Evolutionary conservation across 1,140 invertebrate species (phyloP).

Genomic region (Saccostrea echinata): DNA sequence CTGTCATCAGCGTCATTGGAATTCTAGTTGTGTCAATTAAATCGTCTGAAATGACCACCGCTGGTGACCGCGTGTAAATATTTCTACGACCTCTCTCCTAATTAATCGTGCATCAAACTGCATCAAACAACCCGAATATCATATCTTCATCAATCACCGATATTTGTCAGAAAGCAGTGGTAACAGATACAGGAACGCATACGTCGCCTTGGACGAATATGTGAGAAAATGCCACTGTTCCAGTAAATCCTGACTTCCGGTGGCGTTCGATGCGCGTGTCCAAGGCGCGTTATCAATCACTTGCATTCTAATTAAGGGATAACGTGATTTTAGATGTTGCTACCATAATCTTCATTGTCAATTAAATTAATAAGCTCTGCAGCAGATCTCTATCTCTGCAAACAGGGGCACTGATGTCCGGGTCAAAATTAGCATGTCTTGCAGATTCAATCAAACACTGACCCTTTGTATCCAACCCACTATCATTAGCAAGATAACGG

Average conservation of each 20-base stretch:
- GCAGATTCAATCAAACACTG: slow-evolving; percentile 17
- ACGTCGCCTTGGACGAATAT: background rate
- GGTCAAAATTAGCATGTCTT: slow-evolving; percentile 17
- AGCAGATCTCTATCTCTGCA: background rate
- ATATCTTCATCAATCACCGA: slow-evolving; percentile 33
- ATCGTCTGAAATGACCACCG: slow-evolving; percentile 14
- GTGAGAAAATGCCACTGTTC: slow-evolving; percentile 16
- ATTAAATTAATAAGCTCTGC: slow-evolving; percentile 3
- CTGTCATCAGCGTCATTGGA: slow-evolving; percentile 1
- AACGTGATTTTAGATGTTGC: slow-evolving; percentile 37
- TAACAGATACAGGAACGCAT: slow-evolving; percentile 7
- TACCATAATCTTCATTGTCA: slow-evolving; percentile 23
- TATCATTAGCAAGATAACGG: background rate
- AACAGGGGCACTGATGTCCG: slow-evolving; percentile 4
- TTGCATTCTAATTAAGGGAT: slow-evolving; percentile 28
- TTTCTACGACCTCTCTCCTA: slow-evolving; percentile 23
- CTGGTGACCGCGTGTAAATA: slow-evolving; percentile 29
- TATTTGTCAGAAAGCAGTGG: slow-evolving; percentile 19
- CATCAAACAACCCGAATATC: slow-evolving; percentile 31
- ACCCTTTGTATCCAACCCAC: background rate
- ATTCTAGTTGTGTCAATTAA: slow-evolving; percentile 35
- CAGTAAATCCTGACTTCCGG: slow-evolving; percentile 8
- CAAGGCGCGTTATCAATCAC: slow-evolving; percentile 16
- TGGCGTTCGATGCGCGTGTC: slow-evolving; percentile 34
- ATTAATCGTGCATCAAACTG: slow-evolving; percentile 34